phyloP scores from a whole-genome alignment of 1,140 invertebrate species.

The Conus ventricosus region DNA sequence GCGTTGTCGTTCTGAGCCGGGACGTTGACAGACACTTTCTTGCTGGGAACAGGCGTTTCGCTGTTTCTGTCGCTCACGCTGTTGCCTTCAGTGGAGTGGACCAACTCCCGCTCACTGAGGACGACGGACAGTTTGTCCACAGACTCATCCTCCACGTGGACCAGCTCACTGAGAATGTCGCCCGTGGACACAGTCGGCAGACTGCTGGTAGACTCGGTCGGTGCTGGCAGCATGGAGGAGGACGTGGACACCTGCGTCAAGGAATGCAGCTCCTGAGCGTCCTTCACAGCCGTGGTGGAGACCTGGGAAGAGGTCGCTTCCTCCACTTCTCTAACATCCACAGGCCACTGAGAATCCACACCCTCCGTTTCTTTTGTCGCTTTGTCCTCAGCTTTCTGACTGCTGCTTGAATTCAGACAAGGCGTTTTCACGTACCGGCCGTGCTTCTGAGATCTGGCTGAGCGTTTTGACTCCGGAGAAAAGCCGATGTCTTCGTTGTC shows the following conservation, averaged over 20 bases:
- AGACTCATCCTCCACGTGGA: not conserved
- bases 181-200: not conserved
- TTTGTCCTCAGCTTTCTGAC: not conserved
- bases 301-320: not conserved
- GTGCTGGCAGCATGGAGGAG: not conserved
- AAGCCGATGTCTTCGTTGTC: conserved; percentile 8
- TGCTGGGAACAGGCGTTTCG: not conserved
- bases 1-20: not conserved
- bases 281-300: not conserved
- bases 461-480: not conserved
- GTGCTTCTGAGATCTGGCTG: not conserved
- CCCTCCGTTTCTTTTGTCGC: not conserved
- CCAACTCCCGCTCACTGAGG: not conserved
- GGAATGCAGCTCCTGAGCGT: not conserved
- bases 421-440: not conserved
- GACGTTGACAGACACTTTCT: conserved; percentile 11
- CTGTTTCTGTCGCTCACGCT: not conserved
- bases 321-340: not conserved
- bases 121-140: not conserved
- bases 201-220: not conserved
- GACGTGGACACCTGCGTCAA: not conserved
- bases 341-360: not conserved
- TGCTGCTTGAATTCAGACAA: not conserved
- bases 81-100: not conserved
- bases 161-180: not conserved